Percentiles rank a stretch among this genome's conserved stretches.
phyloP scores from a whole-genome alignment of 2,113 vertebrate genomes.

The Tachysurus vachellii region DNA sequence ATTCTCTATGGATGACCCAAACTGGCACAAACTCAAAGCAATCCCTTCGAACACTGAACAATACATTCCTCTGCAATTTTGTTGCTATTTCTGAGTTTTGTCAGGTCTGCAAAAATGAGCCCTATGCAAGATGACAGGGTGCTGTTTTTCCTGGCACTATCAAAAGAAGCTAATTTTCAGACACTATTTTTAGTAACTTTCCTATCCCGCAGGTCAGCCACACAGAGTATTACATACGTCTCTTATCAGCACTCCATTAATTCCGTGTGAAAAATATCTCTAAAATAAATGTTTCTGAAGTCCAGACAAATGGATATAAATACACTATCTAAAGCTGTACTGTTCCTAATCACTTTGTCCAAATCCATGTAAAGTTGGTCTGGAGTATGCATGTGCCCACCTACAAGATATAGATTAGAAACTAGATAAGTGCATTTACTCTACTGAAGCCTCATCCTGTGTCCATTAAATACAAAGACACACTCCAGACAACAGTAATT shows the following conservation, averaged over 20 bases:
- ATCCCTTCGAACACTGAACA: background rate
- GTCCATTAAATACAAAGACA: constrained; percentile 32
- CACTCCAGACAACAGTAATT: constrained; percentile 16
- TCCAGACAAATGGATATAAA: background rate
- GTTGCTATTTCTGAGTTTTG: constrained; percentile 38
- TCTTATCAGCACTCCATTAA: constrained; percentile 12
- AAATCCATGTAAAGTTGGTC: background rate
- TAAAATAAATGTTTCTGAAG: constrained; percentile 3
- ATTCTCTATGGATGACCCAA: constrained; percentile 21
- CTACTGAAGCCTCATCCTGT: background rate
- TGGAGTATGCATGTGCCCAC: background rate
- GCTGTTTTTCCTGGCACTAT: constrained; percentile 29
- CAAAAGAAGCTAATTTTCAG: constrained; percentile 42
- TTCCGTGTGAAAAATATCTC: constrained; percentile 4
- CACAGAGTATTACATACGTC: constrained; percentile 22
- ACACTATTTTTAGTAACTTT: constrained; percentile 35
- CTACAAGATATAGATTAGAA: constrained; percentile 7
- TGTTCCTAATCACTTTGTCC: constrained; percentile 20
- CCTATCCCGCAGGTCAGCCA: constrained; percentile 30
- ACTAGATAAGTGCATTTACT: constrained; percentile 35
- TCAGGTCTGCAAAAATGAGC: constrained; percentile 20
- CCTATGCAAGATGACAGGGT: constrained; percentile 19
- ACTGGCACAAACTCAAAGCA: background rate
- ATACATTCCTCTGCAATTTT: background rate
- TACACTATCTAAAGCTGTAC: background rate